A percentile compares a stretch with the other conserved stretches of the same genome.
These are phyloP conservation scores for Otocyon megalotis DNA, from an alignment of 2,113 vertebrate genomes.

Conservation along the genomic window DNA sequence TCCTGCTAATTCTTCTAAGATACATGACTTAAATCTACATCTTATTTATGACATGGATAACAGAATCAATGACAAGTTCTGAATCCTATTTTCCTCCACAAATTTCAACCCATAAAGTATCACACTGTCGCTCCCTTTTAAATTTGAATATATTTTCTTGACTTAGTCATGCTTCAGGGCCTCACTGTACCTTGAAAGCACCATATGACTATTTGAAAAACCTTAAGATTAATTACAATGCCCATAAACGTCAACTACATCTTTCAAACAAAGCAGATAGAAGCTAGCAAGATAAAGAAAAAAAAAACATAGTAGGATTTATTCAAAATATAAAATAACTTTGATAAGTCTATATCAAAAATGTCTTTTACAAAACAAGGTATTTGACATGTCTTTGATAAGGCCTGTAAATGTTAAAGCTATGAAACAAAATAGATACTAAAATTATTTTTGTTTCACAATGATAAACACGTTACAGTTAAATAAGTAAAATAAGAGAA, in stretches of 20 bases:
- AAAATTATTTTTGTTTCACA: neutral
- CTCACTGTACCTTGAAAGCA: slow-evolving; percentile 12
- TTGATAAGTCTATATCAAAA: neutral
- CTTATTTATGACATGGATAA: slow-evolving; percentile 75
- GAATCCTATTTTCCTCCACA: slow-evolving; percentile 82
- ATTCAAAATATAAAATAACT: slow-evolving; percentile 54
- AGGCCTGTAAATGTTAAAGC: neutral
- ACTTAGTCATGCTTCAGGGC: slow-evolving; percentile 81
- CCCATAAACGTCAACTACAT: slow-evolving; percentile 1
- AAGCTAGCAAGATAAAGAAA: neutral
- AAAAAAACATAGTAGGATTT: slow-evolving; percentile 41
- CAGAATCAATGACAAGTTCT: slow-evolving; percentile 71
- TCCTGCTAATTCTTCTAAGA: slow-evolving; percentile 80
- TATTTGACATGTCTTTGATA: neutral
- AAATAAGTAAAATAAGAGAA: neutral
- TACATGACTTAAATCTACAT: slow-evolving; percentile 57
- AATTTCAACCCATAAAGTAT: slow-evolving; percentile 81
- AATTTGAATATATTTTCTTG: slow-evolving; percentile 76
- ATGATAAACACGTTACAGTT: neutral
- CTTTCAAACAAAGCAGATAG: slow-evolving; percentile 65
- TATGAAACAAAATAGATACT: neutral
- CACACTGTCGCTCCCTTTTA: slow-evolving; percentile 64
- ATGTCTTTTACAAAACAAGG: slow-evolving; percentile 37
- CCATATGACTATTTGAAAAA: slow-evolving; percentile 77
- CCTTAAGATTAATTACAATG: slow-evolving; percentile 65